Conservation (phyloP, 2,888 invertebrate species). For the Acrobeloides nanus region DNA sequence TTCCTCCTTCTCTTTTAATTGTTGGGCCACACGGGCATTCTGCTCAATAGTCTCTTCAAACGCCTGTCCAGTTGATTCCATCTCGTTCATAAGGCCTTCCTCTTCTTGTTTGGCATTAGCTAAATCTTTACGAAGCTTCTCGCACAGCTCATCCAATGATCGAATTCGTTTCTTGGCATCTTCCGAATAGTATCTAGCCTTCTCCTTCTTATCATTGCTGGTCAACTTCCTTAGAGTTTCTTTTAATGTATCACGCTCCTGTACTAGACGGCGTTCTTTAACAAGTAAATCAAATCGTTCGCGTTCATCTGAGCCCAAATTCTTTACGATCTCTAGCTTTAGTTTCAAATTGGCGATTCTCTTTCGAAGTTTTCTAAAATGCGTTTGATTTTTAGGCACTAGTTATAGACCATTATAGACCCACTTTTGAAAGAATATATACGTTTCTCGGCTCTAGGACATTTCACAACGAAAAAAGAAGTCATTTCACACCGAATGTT, state of each 20-base stretch:
- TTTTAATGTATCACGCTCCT: constrained; percentile 9
- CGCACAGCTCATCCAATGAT: constrained; percentile 83
- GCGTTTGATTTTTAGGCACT: no score
- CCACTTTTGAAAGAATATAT: no score
- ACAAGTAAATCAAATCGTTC: constrained; percentile 67
- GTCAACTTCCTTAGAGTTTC: constrained; percentile 57
- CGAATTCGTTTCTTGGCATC: constrained; percentile 81
- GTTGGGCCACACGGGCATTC: constrained; percentile 88
- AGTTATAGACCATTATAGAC: no score
- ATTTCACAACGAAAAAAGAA: no score
- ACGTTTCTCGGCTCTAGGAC: no score
- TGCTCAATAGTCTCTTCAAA: constrained; percentile 99
- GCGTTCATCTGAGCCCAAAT: constrained; percentile 44
- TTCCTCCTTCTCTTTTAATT: constrained; percentile 89
- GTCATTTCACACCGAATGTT: no score
- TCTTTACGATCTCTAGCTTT: constrained; percentile 59
- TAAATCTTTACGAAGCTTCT: constrained; percentile 77
- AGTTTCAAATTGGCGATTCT: constrained; percentile 75
- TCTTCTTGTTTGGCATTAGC: constrained; percentile 77
- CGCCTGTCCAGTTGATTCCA: constrained; percentile 94
- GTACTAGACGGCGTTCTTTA: constrained; percentile 7
- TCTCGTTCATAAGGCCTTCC: constrained; percentile 89
- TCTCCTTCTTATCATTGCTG: constrained; percentile 40
- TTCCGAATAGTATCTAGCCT: constrained; percentile 62
- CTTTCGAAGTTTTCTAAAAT: constrained; percentile 48